phyloP scores from a whole-genome alignment of 2,113 vertebrate genomes.

The Oplegnathus fasciatus region DNA sequence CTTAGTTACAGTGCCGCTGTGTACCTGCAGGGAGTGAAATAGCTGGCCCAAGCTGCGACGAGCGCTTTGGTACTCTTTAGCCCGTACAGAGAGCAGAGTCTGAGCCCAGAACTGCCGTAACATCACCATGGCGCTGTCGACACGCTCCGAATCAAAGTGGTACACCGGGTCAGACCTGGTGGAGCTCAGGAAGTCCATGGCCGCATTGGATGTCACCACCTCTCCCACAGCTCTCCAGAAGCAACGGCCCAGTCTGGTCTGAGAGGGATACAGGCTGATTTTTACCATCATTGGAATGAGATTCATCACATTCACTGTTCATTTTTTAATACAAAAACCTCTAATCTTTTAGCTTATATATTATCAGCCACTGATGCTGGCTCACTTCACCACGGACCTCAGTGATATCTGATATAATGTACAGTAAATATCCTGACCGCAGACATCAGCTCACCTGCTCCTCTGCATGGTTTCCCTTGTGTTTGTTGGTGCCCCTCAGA shows the following conservation, averaged over 20 bases:
- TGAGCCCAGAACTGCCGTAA: slow-evolving; percentile 81
- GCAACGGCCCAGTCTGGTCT: slow-evolving; percentile 80
- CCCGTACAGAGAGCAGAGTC: slow-evolving; percentile 75
- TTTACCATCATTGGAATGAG: background rate
- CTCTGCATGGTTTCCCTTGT: slow-evolving; percentile 30
- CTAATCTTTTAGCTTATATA: no score
- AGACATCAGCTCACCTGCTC: slow-evolving; percentile 62
- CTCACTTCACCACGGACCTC: background rate
- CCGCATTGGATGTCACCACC: slow-evolving; percentile 87
- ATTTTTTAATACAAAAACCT: background rate
- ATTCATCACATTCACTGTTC: no score
- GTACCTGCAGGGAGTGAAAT: slow-evolving; percentile 89
- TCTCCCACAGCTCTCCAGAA: slow-evolving; percentile 88
- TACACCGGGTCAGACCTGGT: slow-evolving; percentile 85
- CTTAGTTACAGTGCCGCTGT: background rate
- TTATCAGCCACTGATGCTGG: background rate
- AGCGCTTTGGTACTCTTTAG: slow-evolving; percentile 84
- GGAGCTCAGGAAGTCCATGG: slow-evolving; percentile 87
- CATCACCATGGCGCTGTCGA: slow-evolving; percentile 74
- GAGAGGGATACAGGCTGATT: slow-evolving; percentile 32
- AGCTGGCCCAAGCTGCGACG: slow-evolving; percentile 85
- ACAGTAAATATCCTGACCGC: background rate
- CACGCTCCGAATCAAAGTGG: slow-evolving; percentile 89
- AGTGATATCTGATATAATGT: background rate
- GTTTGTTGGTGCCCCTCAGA: slow-evolving; percentile 45